These are phyloP conservation scores for Perdita meconis DNA, from an alignment of 2,888 invertebrate genomes.

Conservation along the genomic window DNA sequence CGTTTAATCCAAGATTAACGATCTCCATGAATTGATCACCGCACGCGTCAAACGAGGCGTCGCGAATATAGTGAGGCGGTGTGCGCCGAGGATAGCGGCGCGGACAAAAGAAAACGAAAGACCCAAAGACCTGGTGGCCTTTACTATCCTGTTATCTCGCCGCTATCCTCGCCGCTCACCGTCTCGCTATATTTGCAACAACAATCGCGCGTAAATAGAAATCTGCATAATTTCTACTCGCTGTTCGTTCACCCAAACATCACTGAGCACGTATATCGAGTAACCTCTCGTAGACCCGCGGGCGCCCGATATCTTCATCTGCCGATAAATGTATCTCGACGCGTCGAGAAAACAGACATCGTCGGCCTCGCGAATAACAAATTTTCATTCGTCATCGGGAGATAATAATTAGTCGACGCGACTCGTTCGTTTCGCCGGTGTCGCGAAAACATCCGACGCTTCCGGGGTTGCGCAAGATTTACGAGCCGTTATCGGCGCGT, in stretches of 20 bases:
- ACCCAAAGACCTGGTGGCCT: no score
- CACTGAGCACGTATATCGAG: constrained; percentile 2
- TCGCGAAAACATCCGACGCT: constrained; percentile 22
- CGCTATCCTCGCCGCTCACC: no score
- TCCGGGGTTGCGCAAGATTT: constrained; percentile 33
- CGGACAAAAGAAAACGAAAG: no score
- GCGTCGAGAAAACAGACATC: constrained; percentile 1
- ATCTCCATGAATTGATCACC: not conserved
- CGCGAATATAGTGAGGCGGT: no score
- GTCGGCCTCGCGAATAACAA: constrained; percentile 18
- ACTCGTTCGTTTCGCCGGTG: not conserved
- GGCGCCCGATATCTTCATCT: constrained; percentile 17
- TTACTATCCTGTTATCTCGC: no score
- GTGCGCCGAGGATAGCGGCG: not conserved
- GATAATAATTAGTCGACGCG: constrained; percentile 24
- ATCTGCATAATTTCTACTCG: not conserved
- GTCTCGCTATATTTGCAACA: not conserved
- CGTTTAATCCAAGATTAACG: no score
- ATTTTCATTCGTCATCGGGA: constrained; percentile 2
- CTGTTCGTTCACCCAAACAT: not conserved
- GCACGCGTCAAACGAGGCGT: no score
- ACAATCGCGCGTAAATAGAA: not conserved
- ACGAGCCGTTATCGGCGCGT: constrained; percentile 9
- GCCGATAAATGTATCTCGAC: constrained; percentile 16
- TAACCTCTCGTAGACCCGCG: constrained; percentile 5